Evolutionary conservation across 2,797 vertebrate genomes (phyloP).

Genomic region (Pygocentrus nattereri): DNA sequence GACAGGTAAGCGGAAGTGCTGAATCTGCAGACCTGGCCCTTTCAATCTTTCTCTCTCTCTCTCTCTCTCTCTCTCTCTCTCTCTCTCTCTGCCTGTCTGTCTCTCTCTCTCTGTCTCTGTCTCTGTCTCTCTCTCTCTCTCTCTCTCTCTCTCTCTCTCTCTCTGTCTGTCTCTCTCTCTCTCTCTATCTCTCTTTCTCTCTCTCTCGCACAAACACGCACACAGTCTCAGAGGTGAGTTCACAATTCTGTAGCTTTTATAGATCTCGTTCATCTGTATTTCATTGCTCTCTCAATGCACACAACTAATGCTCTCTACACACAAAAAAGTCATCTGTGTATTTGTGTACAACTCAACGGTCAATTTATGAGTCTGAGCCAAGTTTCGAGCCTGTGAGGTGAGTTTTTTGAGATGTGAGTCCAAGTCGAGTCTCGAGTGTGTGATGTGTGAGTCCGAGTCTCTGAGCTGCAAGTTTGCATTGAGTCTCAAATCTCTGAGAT

Average conservation of each 20-base stretch:
- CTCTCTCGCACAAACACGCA: not conserved
- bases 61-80: not conserved
- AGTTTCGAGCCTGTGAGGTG: too few species aligned
- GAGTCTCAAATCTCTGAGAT: too few species aligned
- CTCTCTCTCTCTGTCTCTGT: too few species aligned
- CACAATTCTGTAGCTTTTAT: not conserved
- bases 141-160: too few species aligned
- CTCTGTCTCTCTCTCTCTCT: too few species aligned
- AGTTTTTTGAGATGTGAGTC: too few species aligned
- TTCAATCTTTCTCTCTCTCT: not conserved
- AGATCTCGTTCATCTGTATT: not conserved
- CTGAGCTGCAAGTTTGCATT: too few species aligned
- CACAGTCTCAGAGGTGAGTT: not conserved
- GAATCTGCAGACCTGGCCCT: conserved; percentile 6
- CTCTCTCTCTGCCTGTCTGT: too few species aligned
- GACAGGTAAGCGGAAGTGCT: conserved; percentile 6
- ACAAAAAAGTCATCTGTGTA: conserved; percentile 2
- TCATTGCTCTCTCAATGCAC: not conserved
- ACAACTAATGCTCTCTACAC: not conserved
- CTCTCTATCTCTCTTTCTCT: not conserved
- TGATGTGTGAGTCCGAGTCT: too few species aligned
- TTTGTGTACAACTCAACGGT: not conserved
- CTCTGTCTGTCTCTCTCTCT: too few species aligned
- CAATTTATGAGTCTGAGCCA: too few species aligned
- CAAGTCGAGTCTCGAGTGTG: too few species aligned